Percentiles rank a stretch among this genome's conserved stretches.
Evolutionary conservation across 1,140 invertebrate species (phyloP).

Genomic region (Berghia stephanieae): DNA sequence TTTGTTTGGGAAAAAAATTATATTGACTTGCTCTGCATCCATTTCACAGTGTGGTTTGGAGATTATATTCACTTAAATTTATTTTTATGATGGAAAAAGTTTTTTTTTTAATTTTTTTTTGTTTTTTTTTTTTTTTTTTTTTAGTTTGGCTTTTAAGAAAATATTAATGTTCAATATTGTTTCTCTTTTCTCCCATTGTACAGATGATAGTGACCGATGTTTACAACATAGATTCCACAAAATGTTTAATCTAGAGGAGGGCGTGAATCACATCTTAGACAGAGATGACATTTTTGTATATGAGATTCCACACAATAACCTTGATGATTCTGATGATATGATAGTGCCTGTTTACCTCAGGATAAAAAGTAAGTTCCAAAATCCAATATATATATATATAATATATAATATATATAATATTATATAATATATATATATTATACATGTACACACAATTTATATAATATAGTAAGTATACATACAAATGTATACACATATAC

Average conservation of each 20-base stretch:
- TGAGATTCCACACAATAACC: slow-evolving; percentile 54
- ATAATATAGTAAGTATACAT: too few relatives aligned
- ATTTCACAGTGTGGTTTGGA: too few relatives aligned
- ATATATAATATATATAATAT: background rate
- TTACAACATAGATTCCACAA: slow-evolving; percentile 70
- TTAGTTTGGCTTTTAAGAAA: too few relatives aligned
- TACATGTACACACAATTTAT: too few relatives aligned
- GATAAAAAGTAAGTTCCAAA: slow-evolving; percentile 57
- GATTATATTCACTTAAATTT: background rate
- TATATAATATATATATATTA: too few relatives aligned
- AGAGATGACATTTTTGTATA: slow-evolving; percentile 70
- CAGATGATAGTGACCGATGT: slow-evolving; percentile 70
- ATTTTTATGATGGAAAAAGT: background rate
- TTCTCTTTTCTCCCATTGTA: too few relatives aligned
- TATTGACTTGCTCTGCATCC: too few relatives aligned
- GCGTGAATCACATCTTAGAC: slow-evolving; percentile 67
- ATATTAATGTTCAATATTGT: too few relatives aligned
- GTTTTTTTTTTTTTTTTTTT: too few relatives aligned
- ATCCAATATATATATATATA: background rate
- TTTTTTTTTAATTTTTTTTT: too few relatives aligned
- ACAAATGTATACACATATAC: too few relatives aligned
- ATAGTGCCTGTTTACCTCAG: slow-evolving; percentile 66
- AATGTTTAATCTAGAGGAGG: slow-evolving; percentile 67
- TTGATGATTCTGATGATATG: slow-evolving; percentile 53
- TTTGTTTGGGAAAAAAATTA: too few relatives aligned